Evolutionary conservation across 2,888 invertebrate genomes (phyloP).

Genomic region (Erebia palarica): DNA sequence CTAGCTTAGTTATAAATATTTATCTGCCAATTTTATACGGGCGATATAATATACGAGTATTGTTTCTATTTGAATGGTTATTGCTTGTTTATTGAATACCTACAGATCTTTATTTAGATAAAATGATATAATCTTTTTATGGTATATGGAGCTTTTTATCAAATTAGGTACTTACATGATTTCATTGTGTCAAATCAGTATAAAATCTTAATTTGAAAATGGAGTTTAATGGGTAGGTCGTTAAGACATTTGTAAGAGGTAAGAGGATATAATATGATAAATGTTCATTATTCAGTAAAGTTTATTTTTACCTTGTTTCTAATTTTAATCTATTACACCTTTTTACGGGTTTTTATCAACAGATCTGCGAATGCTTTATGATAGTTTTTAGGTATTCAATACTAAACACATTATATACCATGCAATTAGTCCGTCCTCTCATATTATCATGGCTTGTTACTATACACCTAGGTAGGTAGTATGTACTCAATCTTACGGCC

Average conservation of each 20-base stretch:
- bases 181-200: not conserved
- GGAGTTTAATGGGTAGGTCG: too few species aligned
- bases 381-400: not conserved
- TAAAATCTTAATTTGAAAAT: not conserved
- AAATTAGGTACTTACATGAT: not conserved
- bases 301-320: too few species aligned
- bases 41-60: not conserved
- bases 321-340: too few species aligned
- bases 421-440: not conserved
- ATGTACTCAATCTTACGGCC: conserved; percentile 38
- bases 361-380: too few species aligned
- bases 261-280: too few species aligned
- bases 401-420: not conserved
- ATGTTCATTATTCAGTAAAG: too few species aligned
- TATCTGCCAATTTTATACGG: not conserved
- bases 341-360: too few species aligned
- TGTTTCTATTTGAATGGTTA: conserved; percentile 2
- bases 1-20: not conserved
- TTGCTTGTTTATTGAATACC: too few species aligned
- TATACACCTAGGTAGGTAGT: conserved; percentile 14
- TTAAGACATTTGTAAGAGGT: too few species aligned
- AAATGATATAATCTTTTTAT: not conserved
- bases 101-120: too few species aligned
- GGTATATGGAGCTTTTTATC: not conserved
- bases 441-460: conserved; percentile 12